These are phyloP conservation scores for Mystacides longicornis DNA, from an alignment of 2,888 invertebrate species.

Conservation along the genomic window DNA sequence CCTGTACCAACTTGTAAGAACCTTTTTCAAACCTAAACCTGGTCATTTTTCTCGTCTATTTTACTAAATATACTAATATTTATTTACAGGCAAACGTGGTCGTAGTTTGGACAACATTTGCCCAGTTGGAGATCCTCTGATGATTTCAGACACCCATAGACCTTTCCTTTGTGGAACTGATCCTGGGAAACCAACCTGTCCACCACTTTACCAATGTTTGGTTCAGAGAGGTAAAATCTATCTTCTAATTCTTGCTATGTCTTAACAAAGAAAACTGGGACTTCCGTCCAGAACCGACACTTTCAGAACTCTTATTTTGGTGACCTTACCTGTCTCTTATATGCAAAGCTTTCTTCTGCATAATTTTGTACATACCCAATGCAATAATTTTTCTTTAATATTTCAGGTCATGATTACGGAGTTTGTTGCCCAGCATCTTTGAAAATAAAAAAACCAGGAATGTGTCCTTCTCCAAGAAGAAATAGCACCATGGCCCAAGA, in stretches of 20 bases:
- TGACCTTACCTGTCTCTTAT: too few species aligned
- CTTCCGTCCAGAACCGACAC: too few species aligned
- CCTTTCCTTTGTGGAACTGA: constrained; percentile 78
- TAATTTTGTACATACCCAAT: too few species aligned
- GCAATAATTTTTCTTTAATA: too few species aligned
- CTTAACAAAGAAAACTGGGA: too few species aligned
- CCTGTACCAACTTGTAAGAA: constrained; percentile 71
- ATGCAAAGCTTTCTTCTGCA: too few species aligned
- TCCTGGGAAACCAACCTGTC: constrained; percentile 76
- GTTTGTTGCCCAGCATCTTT: constrained; percentile 78
- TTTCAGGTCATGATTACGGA: constrained; percentile 71
- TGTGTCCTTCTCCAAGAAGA: constrained; percentile 55
- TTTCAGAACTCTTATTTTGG: too few species aligned
- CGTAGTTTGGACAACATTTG: constrained; percentile 71
- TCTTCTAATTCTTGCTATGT: too few species aligned
- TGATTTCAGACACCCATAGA: constrained; percentile 63
- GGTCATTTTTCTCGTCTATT: too few species aligned
- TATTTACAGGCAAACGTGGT: constrained; percentile 58
- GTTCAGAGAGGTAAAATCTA: constrained; percentile 71
- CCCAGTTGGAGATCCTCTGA: constrained; percentile 65
- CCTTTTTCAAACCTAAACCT: not conserved
- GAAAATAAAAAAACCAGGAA: constrained; percentile 68
- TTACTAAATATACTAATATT: not conserved
- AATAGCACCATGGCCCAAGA: constrained; percentile 35
- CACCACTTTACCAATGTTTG: constrained; percentile 71